Evolutionary conservation across 2,797 vertebrate genomes (phyloP).

Genomic region (Phataginus tricuspis): DNA sequence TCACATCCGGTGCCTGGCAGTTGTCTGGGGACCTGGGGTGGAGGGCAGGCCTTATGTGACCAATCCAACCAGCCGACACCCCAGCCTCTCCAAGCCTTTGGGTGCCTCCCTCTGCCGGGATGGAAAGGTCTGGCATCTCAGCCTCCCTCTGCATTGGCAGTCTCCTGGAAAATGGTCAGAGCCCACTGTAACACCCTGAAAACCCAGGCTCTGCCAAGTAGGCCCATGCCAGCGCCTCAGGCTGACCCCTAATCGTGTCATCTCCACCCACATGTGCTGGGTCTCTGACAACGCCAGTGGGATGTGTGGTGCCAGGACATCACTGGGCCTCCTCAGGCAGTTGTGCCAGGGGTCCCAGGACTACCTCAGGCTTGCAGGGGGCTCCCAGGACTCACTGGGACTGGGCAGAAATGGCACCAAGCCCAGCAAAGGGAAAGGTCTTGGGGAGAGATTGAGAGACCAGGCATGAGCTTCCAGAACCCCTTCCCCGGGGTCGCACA

Average conservation of each 20-base stretch:
- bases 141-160: neutral
- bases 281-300: neutral
- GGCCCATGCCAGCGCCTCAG: neutral
- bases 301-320: neutral
- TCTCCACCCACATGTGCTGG: too few relatives aligned
- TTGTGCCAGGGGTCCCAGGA: neutral
- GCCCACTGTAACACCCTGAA: neutral
- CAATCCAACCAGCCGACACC: neutral
- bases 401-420: too few relatives aligned
- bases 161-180: neutral
- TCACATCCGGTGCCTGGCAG: accelerated
- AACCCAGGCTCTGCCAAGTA: neutral
- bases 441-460: too few relatives aligned
- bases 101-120: neutral
- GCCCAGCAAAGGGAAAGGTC: too few relatives aligned
- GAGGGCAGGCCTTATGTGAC: too few relatives aligned
- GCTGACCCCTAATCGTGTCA: accelerated
- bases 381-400: neutral
- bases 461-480: neutral
- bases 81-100: neutral
- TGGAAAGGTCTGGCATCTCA: neutral
- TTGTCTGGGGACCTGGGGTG: neutral
- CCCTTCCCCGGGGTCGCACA: too few relatives aligned
- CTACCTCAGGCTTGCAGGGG: neutral
- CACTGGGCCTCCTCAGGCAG: too few relatives aligned